phyloP scores from a whole-genome alignment of 2,113 vertebrate species.

The Sylvietta virens region DNA sequence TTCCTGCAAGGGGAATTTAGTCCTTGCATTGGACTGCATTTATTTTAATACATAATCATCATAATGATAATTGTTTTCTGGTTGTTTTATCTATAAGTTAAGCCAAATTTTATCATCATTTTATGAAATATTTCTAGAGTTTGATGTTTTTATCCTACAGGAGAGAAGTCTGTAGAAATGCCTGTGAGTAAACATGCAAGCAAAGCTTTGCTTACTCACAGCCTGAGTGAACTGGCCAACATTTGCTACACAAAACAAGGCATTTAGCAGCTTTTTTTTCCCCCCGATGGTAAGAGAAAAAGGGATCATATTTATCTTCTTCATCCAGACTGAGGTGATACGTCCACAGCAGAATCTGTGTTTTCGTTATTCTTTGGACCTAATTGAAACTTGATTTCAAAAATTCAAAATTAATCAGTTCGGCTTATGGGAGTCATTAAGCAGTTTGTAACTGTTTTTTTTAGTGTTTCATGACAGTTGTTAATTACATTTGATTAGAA shows the following conservation, averaged over 20 bases:
- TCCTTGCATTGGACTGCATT: background rate
- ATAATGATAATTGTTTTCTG: background rate
- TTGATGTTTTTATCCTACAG: background rate
- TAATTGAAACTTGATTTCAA: constrained; percentile 8
- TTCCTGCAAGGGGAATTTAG: background rate
- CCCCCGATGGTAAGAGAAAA: background rate
- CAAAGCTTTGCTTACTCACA: background rate
- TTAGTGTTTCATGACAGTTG: background rate
- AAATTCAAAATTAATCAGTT: background rate
- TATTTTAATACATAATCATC: background rate
- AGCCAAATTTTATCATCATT: background rate
- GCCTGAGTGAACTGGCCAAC: background rate
- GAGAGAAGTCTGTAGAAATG: background rate
- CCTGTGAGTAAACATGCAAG: background rate
- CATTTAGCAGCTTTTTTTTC: background rate
- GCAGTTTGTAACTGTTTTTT: background rate
- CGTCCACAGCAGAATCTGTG: background rate
- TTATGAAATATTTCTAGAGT: background rate
- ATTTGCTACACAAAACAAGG: background rate
- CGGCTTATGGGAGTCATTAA: background rate
- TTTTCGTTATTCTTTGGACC: background rate
- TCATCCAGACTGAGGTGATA: background rate
- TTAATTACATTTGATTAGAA: constrained; percentile 5
- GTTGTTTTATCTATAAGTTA: background rate
- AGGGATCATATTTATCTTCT: background rate